Base-by-base conservation (phyloP, 23 tunicate species). In the Aplidium turbinatum region DNA sequence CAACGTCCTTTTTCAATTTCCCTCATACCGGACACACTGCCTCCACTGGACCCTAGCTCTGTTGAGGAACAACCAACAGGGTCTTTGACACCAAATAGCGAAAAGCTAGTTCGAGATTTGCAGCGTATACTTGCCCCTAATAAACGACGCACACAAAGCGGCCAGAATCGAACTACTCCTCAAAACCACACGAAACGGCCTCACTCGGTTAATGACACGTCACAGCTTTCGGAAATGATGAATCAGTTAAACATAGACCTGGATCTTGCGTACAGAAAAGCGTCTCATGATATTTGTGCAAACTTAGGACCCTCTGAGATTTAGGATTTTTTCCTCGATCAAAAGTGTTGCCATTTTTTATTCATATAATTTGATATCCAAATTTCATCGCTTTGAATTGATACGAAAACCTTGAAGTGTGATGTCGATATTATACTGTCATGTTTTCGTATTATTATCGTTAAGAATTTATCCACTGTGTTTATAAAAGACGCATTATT, bases 51-150 rank as follows among this genome's bases (percentile, higher is more conserved):
- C 26, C n/a, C 13, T 21, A 33, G 63, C 2, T 24, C n/a, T 16
- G 4, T 25, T 1, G 69, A 57, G 3, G 35, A 38, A 22, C 72
- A 77, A 18, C 62, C 76, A 26, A 75, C 76, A 3, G 94, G 94
- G 11, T 30, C 94, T 3, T 71, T 87, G 4, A 75, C 94, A 7
- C 94, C 94, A 0, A 73, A 80, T 35, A 87, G 94, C 62, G 94
- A 80, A 45, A 76, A 73, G 34, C 62, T 87, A n/a, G 81, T 62
- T 1, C 76, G 85, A 7, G 94, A 70, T 31, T 47, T 87, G 54
- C 73, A 80, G 70, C 70, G 85, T 20, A 87, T 87, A 24, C 48
- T 87, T 36, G 82, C 79, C 52, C 90, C 90, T 11, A 63, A 60
- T 54, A 70, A 76, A 3, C 89, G 89, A 19, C 82, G 90, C n/a